Conservation (phyloP, 1,140 invertebrate genomes). For the Yoshiicerus persimilis region DNA sequence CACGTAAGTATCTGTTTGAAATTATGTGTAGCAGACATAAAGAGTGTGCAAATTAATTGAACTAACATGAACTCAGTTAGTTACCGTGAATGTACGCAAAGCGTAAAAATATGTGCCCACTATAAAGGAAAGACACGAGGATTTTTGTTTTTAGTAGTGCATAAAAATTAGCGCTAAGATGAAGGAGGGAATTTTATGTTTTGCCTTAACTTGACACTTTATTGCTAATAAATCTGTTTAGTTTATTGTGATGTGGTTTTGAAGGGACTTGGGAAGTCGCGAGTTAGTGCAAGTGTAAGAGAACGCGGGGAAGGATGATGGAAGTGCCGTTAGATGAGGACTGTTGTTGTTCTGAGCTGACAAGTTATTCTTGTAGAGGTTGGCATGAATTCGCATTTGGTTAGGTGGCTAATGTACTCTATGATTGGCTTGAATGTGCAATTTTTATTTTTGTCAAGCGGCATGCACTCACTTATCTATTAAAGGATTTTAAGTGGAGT, state of each 20-base stretch:
- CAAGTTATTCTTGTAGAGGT: neutral
- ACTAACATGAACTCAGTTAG: neutral
- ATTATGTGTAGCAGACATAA: neutral
- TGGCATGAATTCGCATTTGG: neutral
- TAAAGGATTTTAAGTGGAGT: neutral
- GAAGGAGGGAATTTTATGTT: neutral
- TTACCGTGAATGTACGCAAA: neutral
- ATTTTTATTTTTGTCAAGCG: conserved; percentile 9
- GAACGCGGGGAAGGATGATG: neutral
- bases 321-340: neutral
- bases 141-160: neutral
- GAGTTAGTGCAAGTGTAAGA: neutral
- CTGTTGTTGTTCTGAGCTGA: neutral
- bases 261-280: neutral
- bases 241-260: neutral
- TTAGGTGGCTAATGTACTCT: neutral
- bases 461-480: neutral
- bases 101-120: neutral
- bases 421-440: neutral
- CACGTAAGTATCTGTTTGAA: neutral
- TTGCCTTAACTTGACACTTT: neutral
- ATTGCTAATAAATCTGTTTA: neutral
- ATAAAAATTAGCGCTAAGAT: neutral
- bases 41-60: neutral
- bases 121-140: neutral